These are phyloP conservation scores for Ancistrus triradiatus DNA, from an alignment of 2,113 vertebrate species.

Conservation along the genomic window DNA sequence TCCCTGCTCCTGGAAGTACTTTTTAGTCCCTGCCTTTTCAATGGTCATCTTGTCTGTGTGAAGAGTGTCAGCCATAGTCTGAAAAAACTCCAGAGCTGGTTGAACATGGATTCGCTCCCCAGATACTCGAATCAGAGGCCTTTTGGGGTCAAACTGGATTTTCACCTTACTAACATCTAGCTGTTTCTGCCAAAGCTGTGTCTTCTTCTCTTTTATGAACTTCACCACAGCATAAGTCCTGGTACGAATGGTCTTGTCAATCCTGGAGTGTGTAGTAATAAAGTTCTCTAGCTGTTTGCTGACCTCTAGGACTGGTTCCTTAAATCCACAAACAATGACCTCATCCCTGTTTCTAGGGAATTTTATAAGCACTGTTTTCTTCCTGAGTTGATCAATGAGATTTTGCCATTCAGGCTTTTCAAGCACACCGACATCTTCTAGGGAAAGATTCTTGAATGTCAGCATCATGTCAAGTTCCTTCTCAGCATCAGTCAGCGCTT, in stretches of 20 bases:
- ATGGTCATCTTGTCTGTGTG: conserved; percentile 53
- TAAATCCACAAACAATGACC: conserved; percentile 69
- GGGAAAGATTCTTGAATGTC: conserved; percentile 36
- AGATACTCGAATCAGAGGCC: conserved; percentile 58
- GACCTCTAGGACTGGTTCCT: conserved; percentile 58
- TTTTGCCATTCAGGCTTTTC: conserved; percentile 59
- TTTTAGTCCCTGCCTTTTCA: conserved; percentile 75
- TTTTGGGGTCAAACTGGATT: conserved; percentile 48
- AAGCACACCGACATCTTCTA: conserved; percentile 62
- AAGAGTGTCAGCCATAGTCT: conserved; percentile 49
- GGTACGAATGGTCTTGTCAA: conserved; percentile 56
- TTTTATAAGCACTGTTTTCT: conserved; percentile 47
- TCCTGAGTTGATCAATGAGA: conserved; percentile 43
- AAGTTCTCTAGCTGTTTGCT: conserved; percentile 59
- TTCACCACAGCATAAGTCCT: conserved; percentile 48
- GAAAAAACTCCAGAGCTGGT: conserved; percentile 45
- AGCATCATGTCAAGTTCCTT: conserved; percentile 60
- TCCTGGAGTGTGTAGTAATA: conserved; percentile 54
- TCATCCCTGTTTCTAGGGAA: conserved; percentile 21
- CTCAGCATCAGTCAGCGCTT: conserved; percentile 68
- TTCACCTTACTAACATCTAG: conserved; percentile 48
- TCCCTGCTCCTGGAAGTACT: conserved; percentile 65
- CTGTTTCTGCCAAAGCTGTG: conserved; percentile 39
- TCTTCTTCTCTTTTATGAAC: conserved; percentile 68
- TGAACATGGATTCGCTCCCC: conserved; percentile 66